Evolutionary conservation across 2,888 invertebrate genomes (phyloP).

Genomic region (Limnephilus marmoratus): DNA sequence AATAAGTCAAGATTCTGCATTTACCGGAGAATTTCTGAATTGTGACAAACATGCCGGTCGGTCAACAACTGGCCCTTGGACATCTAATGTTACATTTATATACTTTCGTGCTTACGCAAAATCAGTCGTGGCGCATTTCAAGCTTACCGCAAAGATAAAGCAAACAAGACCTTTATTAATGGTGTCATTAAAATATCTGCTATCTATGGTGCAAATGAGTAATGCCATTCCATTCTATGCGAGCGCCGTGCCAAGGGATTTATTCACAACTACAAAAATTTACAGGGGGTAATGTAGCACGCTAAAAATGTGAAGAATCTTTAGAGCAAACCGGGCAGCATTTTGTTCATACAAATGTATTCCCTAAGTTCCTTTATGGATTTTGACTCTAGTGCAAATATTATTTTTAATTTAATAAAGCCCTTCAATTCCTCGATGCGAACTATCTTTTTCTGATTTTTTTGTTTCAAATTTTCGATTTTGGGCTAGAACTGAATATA

Average conservation of each 20-base stretch:
- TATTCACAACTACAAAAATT: neutral
- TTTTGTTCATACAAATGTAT: too few species aligned
- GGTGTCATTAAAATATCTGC: slow-evolving; percentile 2
- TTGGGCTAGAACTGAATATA: too few species aligned
- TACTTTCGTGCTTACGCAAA: neutral
- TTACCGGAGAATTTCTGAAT: too few species aligned
- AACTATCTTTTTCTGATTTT: too few species aligned
- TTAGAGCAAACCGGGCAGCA: too few species aligned
- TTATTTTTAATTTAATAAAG: too few species aligned
- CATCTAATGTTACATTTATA: neutral
- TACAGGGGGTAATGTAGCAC: neutral
- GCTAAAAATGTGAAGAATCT: neutral
- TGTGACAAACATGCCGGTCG: too few species aligned
- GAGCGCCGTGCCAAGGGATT: neutral
- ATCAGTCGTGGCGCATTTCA: neutral
- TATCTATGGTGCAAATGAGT: neutral
- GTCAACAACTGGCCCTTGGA: neutral
- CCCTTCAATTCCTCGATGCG: too few species aligned
- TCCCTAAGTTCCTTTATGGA: too few species aligned
- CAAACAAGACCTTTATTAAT: slow-evolving; percentile 10
- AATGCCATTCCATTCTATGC: neutral
- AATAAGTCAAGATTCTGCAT: too few species aligned
- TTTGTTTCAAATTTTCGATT: too few species aligned
- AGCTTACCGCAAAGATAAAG: neutral
- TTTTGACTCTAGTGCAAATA: too few species aligned